Evolutionary conservation across 37 sponge, comb jelly and placozoan genomes (phyloP).

Genomic region (Bolinopsis microptera): DNA sequence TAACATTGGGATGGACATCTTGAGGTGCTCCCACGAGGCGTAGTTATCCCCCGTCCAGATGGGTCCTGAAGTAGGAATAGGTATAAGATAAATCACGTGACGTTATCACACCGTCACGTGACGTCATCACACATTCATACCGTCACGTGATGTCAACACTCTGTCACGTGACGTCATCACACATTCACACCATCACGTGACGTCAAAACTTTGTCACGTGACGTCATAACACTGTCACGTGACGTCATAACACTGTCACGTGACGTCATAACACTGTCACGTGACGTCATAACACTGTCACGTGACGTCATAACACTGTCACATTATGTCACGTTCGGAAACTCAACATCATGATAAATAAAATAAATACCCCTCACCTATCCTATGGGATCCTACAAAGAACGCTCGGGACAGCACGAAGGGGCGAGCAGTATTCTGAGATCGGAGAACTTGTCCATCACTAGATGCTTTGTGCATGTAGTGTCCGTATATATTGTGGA

Average conservation of each 20-base stretch:
- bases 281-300: no score
- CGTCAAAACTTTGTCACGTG: background rate
- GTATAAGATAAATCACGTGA: background rate
- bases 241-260: no score
- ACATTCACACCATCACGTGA: no score
- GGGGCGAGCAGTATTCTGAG: slow-evolving; percentile 75
- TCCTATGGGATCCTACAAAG: slow-evolving; percentile 93
- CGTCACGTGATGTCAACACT: no score
- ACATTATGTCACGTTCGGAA: no score
- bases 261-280: no score
- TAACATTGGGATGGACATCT: slow-evolving; percentile 89
- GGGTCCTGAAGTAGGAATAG: slow-evolving; percentile 78
- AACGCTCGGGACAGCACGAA: slow-evolving; percentile 97
- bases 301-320: no score
- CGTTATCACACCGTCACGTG: background rate
- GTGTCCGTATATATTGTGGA: slow-evolving; percentile 95
- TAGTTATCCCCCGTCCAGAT: slow-evolving; percentile 98
- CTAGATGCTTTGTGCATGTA: slow-evolving; percentile 77
- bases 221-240: no score
- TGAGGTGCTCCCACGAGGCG: slow-evolving; percentile 90
- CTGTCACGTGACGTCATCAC: no score
- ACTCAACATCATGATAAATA: no score
- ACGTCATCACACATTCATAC: no score
- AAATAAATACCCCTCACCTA: slow-evolving; percentile 68
- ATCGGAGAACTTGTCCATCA: slow-evolving; percentile 85